Percentiles rank a stretch among this genome's conserved stretches.
Evolutionary conservation across 2,797 vertebrate species (phyloP).

Genomic region (Gastrophryne carolinensis): DNA sequence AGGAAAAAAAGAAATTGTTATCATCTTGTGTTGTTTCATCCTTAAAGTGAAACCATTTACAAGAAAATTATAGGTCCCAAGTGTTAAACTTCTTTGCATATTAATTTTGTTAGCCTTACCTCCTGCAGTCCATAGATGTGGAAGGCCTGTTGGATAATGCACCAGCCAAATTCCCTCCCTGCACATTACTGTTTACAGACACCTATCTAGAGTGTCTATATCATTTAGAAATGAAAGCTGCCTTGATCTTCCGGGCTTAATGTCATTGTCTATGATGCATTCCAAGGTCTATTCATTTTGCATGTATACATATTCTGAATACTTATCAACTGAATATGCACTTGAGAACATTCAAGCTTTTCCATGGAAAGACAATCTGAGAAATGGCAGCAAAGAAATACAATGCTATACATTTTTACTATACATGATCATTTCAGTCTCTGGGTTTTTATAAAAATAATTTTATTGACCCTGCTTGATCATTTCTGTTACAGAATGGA

Average conservation of each 20-base stretch:
- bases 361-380: not conserved
- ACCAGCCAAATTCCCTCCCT: constrained; percentile 78
- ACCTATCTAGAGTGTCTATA: constrained; percentile 52
- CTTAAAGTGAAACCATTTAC: constrained; percentile 92
- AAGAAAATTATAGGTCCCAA: constrained; percentile 95
- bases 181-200: constrained; percentile 66
- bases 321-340: constrained; percentile 14
- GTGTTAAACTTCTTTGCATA: constrained; percentile 96
- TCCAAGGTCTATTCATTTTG: not conserved
- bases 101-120: constrained; percentile 99
- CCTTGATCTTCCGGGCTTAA: constrained; percentile 25
- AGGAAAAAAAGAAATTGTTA: constrained; percentile 75
- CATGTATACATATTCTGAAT: constrained; percentile 16
- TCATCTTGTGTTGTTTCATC: constrained; percentile 91
- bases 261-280: constrained; percentile 29
- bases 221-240: constrained; percentile 43
- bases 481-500: too few relatives aligned
- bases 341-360: constrained; percentile 24
- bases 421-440: too few relatives aligned
- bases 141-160: constrained; percentile 87
- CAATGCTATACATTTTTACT: too few relatives aligned
- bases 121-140: constrained; percentile 87
- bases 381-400: not conserved
- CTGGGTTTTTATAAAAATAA: too few relatives aligned
- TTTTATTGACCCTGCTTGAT: too few relatives aligned